Percentiles rank a stretch among this genome's conserved stretches.
phyloP scores from a whole-genome alignment of 2,888 invertebrate genomes.

The Ryuthela nishihirai region DNA sequence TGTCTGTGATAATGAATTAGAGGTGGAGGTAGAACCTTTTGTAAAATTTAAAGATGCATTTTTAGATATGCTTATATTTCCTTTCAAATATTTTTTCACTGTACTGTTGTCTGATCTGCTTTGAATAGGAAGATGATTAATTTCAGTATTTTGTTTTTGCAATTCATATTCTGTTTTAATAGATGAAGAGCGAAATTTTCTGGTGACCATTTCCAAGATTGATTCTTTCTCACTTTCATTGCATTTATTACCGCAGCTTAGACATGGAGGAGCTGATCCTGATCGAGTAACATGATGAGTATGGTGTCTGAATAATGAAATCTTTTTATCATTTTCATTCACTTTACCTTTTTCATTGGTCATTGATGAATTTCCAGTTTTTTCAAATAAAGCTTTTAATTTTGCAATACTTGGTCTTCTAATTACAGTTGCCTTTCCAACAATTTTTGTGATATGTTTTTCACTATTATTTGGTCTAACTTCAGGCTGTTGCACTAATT shows the following conservation, averaged over 20 bases:
- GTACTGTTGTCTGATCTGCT: neutral
- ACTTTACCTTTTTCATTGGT: too few species aligned
- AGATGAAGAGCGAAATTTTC: constrained; percentile 31
- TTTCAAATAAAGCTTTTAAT: constrained; percentile 42
- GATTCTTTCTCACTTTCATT: constrained; percentile 23
- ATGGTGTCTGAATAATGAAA: constrained; percentile 21
- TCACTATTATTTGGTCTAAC: too few species aligned
- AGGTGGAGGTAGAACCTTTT: too few species aligned
- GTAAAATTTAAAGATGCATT: constrained; percentile 26
- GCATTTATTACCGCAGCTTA: constrained; percentile 22
- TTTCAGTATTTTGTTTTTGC: neutral
- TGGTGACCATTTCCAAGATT: constrained; percentile 19
- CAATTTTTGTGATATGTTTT: constrained; percentile 17
- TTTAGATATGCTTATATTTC: constrained; percentile 13
- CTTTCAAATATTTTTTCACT: constrained; percentile 11
- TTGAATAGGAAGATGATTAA: neutral
- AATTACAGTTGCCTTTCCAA: constrained; percentile 43
- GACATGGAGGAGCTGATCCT: constrained; percentile 28
- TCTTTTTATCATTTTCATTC: constrained; percentile 8
- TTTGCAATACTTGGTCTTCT: constrained; percentile 42
- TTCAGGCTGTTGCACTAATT: too few species aligned
- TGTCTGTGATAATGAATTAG: too few species aligned
- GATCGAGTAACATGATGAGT: constrained; percentile 30
- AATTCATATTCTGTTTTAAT: constrained; percentile 21
- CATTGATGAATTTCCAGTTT: constrained; percentile 19